Base-by-base conservation (phyloP, 2,888 invertebrate species). In the Eristalis pertinax region DNA sequence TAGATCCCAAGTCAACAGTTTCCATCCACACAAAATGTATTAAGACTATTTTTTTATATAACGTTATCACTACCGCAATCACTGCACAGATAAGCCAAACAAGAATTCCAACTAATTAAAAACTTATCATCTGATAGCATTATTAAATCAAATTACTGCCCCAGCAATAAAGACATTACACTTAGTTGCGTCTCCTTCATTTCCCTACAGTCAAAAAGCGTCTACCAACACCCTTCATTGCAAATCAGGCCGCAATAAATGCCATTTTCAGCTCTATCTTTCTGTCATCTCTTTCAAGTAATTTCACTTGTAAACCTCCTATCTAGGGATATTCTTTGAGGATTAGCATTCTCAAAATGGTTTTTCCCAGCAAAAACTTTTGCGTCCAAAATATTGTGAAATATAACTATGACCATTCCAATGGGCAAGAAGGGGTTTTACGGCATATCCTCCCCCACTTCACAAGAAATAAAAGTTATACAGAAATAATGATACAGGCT, bases 61-160 rank as follows among this genome's bases (percentile, higher is more conserved):
- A 32, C 22, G 38, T 11, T 35, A 70, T 22, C 0, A 58, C 11
- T 32, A 35, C 5, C 5, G 58, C n/a, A 15, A 22, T 24, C n/a
- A 58, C 22, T 15, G n/a, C 19, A 32, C 69, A 69, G 56, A 70
- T 8, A 41, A 50, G 43, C 58, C 60, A 70, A 38, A 58, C 38
- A 38, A 64, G 50, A 10, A 32, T 24, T 32, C 19, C 32, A 50
- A 43, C 29, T 43, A 74, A 74, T 74, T 64, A 64, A 74, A 50
- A 74, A 74, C 64, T 56, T 74, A 74, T 56, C 15, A 74, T 74
- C 65, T 56, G 74, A 74, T 74, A 64, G 56, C 26, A 41, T 56
- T 64, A 74, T 74, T 56, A 38, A 74, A 74, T 64, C 63, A 74
- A 64, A 74, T 35, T 74, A 35, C 35, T 62, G 38, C 26, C 11